Conservation (phyloP, 2,888 invertebrate species). For the Miltochrista miniata region DNA sequence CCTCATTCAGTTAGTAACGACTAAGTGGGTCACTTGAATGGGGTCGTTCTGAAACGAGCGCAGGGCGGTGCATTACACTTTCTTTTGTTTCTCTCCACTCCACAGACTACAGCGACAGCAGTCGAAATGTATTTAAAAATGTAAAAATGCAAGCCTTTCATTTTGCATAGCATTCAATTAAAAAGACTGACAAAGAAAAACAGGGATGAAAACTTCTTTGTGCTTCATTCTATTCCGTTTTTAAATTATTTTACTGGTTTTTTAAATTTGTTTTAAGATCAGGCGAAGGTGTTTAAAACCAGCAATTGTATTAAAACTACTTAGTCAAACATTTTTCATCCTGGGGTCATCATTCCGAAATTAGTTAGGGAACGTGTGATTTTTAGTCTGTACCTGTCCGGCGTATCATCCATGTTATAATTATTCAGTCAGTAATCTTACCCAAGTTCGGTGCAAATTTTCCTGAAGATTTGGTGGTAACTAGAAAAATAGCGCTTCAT, state of each 20-base stretch:
- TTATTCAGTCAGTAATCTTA: neutral
- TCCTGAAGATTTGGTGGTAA: no score
- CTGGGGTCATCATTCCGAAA: no score
- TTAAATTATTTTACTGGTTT: neutral
- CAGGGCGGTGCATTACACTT: slow-evolving; percentile 23
- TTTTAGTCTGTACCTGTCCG: no score
- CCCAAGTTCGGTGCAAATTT: no score
- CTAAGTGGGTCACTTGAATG: slow-evolving; percentile 38
- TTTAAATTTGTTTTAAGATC: no score
- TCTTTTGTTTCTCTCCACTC: slow-evolving; percentile 24
- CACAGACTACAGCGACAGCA: slow-evolving; percentile 12
- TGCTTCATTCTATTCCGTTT: neutral
- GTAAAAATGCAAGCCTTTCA: neutral
- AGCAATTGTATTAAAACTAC: no score
- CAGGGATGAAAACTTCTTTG: neutral
- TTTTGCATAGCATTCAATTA: no score
- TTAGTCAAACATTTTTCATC: no score
- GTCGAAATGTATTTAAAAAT: slow-evolving; percentile 15
- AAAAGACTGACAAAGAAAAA: neutral
- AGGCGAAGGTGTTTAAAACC: no score
- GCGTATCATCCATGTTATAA: no score
- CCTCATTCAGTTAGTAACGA: slow-evolving; percentile 33
- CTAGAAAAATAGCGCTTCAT: neutral
- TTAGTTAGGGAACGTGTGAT: no score
- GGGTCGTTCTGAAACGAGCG: slow-evolving; percentile 28